These are phyloP conservation scores for Ctenomys sociabilis DNA, from an alignment of 2,113 vertebrate genomes.

Conservation along the genomic window DNA sequence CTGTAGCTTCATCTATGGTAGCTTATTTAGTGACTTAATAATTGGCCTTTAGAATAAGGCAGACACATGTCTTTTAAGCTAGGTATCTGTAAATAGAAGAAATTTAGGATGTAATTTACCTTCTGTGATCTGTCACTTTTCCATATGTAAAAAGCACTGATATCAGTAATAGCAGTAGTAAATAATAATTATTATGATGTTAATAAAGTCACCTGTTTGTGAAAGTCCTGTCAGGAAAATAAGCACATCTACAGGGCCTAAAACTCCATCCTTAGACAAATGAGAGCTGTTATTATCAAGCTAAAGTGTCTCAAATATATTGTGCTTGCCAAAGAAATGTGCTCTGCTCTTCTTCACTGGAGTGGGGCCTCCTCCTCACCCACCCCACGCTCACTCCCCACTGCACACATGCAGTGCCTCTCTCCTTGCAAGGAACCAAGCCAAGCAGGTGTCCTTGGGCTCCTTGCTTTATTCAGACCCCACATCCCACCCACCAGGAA, in stretches of 20 bases:
- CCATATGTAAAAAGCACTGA: background rate
- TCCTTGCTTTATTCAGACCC: background rate
- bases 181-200: background rate
- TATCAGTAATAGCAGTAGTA: background rate
- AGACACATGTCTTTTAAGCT: background rate
- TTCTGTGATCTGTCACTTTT: background rate
- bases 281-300: background rate
- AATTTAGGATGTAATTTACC: background rate
- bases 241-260: background rate
- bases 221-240: background rate
- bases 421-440: background rate
- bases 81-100: background rate
- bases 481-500: background rate
- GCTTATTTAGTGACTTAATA: background rate
- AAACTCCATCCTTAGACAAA: background rate
- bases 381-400: background rate
- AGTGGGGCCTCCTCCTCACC: background rate
- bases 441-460: background rate
- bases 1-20: background rate
- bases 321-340: background rate
- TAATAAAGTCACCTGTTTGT: background rate
- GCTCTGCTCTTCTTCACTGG: background rate
- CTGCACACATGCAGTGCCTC: fast-evolving
- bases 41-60: background rate
- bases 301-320: background rate